Conservation (phyloP, 1,140 invertebrate species). For the Oedothorax gibbosus region DNA sequence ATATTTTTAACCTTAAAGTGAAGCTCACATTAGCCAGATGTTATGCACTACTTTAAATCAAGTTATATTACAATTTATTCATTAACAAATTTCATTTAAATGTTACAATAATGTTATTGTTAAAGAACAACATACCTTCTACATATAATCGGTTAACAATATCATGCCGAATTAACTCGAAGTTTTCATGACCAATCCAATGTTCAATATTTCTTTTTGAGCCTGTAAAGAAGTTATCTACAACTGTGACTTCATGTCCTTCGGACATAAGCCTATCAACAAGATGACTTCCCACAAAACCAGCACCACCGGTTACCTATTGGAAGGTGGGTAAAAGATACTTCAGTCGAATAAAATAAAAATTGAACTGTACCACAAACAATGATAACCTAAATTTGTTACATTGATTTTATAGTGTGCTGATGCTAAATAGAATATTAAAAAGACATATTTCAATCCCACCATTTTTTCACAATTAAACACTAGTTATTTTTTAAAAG, state of each 20-base stretch:
- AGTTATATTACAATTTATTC: too few relatives aligned
- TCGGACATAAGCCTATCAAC: constrained; percentile 95
- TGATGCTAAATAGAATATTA: neutral
- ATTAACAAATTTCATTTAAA: too few relatives aligned
- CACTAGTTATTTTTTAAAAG: neutral
- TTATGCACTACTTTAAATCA: too few relatives aligned
- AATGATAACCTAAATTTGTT: constrained; percentile 16
- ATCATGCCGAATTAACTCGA: constrained; percentile 98
- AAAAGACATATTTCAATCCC: neutral
- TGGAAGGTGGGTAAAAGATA: neutral
- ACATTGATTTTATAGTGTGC: constrained; percentile 9
- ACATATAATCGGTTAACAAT: constrained; percentile 98
- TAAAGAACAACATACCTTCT: constrained; percentile 72
- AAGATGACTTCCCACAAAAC: constrained; percentile 98
- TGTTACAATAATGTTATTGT: too few relatives aligned
- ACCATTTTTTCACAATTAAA: neutral
- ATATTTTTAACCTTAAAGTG: too few relatives aligned
- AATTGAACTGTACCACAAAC: neutral
- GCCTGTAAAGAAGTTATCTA: constrained; percentile 98
- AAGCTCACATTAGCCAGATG: too few relatives aligned
- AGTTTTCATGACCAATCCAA: constrained; percentile 99
- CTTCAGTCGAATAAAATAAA: neutral
- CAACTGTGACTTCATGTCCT: constrained; percentile 98
- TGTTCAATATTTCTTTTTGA: constrained; percentile 97
- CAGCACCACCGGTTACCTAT: constrained; percentile 93